Evolutionary conservation across 2,888 invertebrate genomes (phyloP).

Genomic region (Rutpela maculata): DNA sequence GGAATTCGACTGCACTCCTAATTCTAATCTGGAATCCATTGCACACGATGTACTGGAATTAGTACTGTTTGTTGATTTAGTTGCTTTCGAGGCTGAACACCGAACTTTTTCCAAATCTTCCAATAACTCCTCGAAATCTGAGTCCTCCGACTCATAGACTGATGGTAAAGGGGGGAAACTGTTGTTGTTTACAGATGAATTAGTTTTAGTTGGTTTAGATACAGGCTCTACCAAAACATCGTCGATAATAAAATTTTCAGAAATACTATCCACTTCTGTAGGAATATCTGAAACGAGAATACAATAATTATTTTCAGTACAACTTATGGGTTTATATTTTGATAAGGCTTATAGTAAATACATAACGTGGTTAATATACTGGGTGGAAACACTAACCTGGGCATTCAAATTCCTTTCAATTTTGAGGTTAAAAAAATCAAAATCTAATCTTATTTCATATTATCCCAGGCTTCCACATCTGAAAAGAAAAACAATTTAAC

Average conservation of each 20-base stretch:
- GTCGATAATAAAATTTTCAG: constrained; percentile 65
- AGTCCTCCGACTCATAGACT: constrained; percentile 87
- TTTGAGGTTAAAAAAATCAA: constrained; percentile 11
- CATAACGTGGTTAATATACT: constrained; percentile 1
- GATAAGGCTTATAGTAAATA: background rate
- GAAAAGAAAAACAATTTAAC: constrained; percentile 4
- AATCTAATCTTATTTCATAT: constrained; percentile 8
- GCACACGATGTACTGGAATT: constrained; percentile 78
- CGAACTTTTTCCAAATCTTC: constrained; percentile 79
- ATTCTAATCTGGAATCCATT: constrained; percentile 85
- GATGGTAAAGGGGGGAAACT: constrained; percentile 78
- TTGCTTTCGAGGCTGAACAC: constrained; percentile 74
- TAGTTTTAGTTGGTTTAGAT: constrained; percentile 46
- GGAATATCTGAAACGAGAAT: constrained; percentile 61
- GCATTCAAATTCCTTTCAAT: constrained; percentile 1
- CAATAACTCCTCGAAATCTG: constrained; percentile 86
- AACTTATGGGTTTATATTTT: background rate
- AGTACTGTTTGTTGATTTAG: constrained; percentile 55
- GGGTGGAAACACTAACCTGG: constrained; percentile 7
- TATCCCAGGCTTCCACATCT: constrained; percentile 7
- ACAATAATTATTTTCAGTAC: constrained; percentile 1
- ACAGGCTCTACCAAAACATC: constrained; percentile 58
- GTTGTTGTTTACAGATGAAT: constrained; percentile 65
- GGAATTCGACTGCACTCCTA: constrained; percentile 85
- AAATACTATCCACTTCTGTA: constrained; percentile 64